Evolutionary conservation across 1,140 invertebrate genomes (phyloP).

Genomic region (Pachypeltis micranthus): DNA sequence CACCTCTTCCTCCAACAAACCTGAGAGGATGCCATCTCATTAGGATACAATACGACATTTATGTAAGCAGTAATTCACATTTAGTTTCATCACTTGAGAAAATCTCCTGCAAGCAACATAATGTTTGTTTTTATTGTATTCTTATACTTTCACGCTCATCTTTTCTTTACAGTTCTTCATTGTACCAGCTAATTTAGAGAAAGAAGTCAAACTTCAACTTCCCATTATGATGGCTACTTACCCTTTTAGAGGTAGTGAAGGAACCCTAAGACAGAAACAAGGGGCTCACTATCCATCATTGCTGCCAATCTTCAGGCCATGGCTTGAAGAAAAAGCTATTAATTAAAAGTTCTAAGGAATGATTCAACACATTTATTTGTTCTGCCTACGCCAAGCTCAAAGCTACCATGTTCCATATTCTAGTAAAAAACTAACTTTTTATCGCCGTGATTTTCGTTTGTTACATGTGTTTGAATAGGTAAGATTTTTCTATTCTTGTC

Average conservation of each 20-base stretch:
- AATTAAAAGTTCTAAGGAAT: neutral
- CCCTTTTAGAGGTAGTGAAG: slow-evolving; percentile 55
- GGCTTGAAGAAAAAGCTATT: slow-evolving; percentile 60
- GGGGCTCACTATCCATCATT: slow-evolving; percentile 81
- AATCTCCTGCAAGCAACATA: too few relatives aligned
- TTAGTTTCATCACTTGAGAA: too few relatives aligned
- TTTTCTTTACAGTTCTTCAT: slow-evolving; percentile 65
- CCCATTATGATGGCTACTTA: slow-evolving; percentile 90
- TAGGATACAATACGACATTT: slow-evolving; percentile 86
- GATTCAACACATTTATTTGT: neutral
- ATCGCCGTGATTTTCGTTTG: neutral
- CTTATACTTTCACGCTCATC: neutral
- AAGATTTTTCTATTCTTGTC: too few relatives aligned
- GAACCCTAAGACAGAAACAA: slow-evolving; percentile 44
- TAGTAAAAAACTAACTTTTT: neutral
- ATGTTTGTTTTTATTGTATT: too few relatives aligned
- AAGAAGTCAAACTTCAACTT: slow-evolving; percentile 81
- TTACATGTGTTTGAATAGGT: neutral
- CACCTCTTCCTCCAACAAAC: slow-evolving; percentile 88
- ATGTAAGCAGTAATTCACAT: too few relatives aligned
- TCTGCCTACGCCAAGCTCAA: neutral
- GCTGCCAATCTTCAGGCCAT: slow-evolving; percentile 83
- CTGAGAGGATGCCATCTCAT: slow-evolving; percentile 90
- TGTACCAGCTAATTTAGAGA: slow-evolving; percentile 79
- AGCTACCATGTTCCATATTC: neutral